Conservation (phyloP, 2,113 vertebrate species). For the Seriola quinqueradiata region DNA sequence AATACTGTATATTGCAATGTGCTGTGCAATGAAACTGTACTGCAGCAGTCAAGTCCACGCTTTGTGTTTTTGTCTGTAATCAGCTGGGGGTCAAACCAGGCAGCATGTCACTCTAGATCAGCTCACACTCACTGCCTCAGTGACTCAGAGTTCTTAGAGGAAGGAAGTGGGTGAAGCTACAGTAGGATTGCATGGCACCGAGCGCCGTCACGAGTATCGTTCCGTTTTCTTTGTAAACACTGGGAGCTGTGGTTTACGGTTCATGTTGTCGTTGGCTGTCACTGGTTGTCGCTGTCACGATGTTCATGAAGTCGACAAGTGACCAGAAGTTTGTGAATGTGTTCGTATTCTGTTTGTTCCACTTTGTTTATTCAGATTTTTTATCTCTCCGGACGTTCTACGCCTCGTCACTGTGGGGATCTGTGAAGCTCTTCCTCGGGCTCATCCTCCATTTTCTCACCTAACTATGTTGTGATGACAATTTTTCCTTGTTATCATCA, state of each 20-base stretch:
- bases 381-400: neutral
- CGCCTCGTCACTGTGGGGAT: constrained; percentile 27
- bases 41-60: constrained; percentile 27
- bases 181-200: neutral
- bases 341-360: neutral
- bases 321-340: neutral
- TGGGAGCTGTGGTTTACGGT: neutral
- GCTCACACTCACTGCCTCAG: constrained; percentile 48
- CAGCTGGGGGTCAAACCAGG: constrained; percentile 70
- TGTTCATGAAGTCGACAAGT: neutral
- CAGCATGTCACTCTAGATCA: constrained; percentile 67
- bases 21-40: constrained; percentile 24
- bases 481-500: constrained; percentile 28
- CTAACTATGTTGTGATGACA: constrained; percentile 48
- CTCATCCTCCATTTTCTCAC: neutral
- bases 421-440: constrained; percentile 1
- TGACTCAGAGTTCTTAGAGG: constrained; percentile 58
- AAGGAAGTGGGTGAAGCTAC: constrained; percentile 39
- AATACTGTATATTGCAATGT: neutral
- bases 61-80: constrained; percentile 49
- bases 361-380: constrained; percentile 6
- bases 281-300: neutral
- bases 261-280: neutral
- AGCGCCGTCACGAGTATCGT: constrained; percentile 3
- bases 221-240: neutral